Conservation (phyloP, 2,888 invertebrate species). For the Leptodirus hochenwartii region DNA sequence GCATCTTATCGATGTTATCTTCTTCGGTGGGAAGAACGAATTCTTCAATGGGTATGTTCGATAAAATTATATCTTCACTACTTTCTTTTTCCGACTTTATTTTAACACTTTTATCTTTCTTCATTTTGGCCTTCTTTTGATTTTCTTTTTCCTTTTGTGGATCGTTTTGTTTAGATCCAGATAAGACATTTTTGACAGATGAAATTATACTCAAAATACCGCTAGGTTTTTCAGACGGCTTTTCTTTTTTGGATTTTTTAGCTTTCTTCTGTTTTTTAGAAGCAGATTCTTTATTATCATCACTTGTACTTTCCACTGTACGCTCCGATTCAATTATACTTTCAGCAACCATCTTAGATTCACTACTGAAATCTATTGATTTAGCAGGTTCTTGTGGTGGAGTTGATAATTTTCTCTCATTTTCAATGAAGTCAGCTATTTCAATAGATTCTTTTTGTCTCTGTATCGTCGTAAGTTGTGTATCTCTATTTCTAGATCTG, state of each 20-base stretch:
- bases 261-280: slow-evolving; percentile 7
- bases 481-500: slow-evolving; percentile 11
- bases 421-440: not conserved
- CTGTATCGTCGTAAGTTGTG: slow-evolving; percentile 1
- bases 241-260: slow-evolving; percentile 4
- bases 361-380: not conserved
- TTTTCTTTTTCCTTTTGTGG: slow-evolving; percentile 6
- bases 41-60: slow-evolving; percentile 2
- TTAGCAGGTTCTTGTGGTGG: slow-evolving; percentile 4
- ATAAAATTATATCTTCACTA: slow-evolving; percentile 6
- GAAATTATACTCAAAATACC: slow-evolving; percentile 17
- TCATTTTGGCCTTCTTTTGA: slow-evolving; percentile 12
- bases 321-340: slow-evolving; percentile 1
- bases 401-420: not conserved
- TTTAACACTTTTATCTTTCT: slow-evolving; percentile 5
- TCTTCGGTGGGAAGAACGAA: too few species aligned
- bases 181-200: slow-evolving; percentile 17
- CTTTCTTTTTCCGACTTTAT: slow-evolving; percentile 4
- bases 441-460: too few species aligned
- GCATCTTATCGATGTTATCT: too few species aligned
- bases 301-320: not conserved
- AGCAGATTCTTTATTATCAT: not conserved
- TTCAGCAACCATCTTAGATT: slow-evolving; percentile 1
- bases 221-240: slow-evolving; percentile 13
- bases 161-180: slow-evolving; percentile 13